Conservation (phyloP, 2,888 invertebrate genomes). For the Amiota mariae region DNA sequence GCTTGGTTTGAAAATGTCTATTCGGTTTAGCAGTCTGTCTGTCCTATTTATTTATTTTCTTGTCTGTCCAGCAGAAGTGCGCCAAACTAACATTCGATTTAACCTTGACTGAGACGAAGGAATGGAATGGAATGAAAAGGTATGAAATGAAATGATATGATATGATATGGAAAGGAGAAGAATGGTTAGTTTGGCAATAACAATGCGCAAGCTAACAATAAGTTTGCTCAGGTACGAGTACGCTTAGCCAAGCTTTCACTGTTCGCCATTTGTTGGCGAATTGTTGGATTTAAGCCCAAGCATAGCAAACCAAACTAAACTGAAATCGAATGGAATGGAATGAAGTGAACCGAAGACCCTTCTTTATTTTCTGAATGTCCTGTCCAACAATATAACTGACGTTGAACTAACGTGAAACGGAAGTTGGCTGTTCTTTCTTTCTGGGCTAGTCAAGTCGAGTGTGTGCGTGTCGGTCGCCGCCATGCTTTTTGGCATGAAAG, state of each 20-base stretch:
- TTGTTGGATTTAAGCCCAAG: constrained; percentile 21
- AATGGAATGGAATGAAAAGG: constrained; percentile 36
- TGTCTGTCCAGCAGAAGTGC: background rate
- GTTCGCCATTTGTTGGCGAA: constrained; percentile 8
- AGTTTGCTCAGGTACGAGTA: constrained; percentile 70
- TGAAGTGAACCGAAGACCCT: background rate
- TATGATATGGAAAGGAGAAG: constrained; percentile 29
- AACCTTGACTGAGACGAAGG: constrained; percentile 63
- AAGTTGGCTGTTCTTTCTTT: constrained; percentile 41
- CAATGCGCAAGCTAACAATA: constrained; percentile 69
- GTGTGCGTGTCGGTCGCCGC: constrained; percentile 25
- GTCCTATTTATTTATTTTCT: background rate
- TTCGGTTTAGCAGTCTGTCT: constrained; percentile 19
- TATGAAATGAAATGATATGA: constrained; percentile 38
- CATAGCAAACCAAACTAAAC: constrained; percentile 5
- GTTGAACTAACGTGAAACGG: constrained; percentile 44
- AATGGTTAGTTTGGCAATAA: constrained; percentile 46
- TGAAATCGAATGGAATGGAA: background rate
- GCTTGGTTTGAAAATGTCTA: background rate
- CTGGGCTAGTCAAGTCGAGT: background rate
- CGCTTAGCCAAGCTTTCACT: constrained; percentile 68
- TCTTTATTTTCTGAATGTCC: constrained; percentile 5
- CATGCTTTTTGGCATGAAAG: constrained; percentile 19
- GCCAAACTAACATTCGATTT: constrained; percentile 47
- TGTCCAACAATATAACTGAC: constrained; percentile 22